phyloP scores from a whole-genome alignment of 2,888 invertebrate species.

The Aphrophora alni region DNA sequence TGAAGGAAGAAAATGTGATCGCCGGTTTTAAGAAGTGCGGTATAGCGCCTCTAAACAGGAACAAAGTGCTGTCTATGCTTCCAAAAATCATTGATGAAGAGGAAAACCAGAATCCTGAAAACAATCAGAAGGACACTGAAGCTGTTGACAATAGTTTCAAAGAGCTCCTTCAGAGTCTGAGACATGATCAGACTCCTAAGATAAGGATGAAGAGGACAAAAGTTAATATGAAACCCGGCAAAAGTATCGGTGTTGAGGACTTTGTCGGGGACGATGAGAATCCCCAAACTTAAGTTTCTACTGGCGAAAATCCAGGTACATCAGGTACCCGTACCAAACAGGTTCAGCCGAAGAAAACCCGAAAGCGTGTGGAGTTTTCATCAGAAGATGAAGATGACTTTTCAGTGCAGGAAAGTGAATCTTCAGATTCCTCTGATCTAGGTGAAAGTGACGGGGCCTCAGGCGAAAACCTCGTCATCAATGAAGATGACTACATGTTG shows the following conservation, averaged over 20 bases:
- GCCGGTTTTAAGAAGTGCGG: constrained; percentile 38
- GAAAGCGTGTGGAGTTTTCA: constrained; percentile 28
- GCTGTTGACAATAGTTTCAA: constrained; percentile 28
- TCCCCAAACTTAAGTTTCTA: constrained; percentile 35
- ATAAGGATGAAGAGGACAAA: constrained; percentile 21
- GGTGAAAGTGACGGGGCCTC: constrained; percentile 30
- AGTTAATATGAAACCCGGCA: constrained; percentile 29
- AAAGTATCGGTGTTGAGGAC: constrained; percentile 31
- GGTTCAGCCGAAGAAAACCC: constrained; percentile 30
- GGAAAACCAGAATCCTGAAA: constrained; percentile 23
- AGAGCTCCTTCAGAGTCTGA: constrained; percentile 26
- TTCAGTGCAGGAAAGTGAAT: constrained; percentile 34
- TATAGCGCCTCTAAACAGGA: constrained; percentile 36
- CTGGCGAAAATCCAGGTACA: constrained; percentile 32
- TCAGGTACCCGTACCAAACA: constrained; percentile 17
- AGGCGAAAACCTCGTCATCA: constrained; percentile 32
- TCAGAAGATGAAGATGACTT: constrained; percentile 35
- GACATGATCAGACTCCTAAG: constrained; percentile 29
- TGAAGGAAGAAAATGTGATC: constrained; percentile 30
- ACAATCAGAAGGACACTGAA: constrained; percentile 23
- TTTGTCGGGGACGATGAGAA: constrained; percentile 29
- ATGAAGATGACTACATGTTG: constrained; percentile 34
- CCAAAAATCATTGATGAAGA: constrained; percentile 29
- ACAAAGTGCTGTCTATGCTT: constrained; percentile 31
- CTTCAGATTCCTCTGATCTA: constrained; percentile 28